Evolutionary conservation across 2,888 invertebrate species (phyloP).

Genomic region (Timema podura): DNA sequence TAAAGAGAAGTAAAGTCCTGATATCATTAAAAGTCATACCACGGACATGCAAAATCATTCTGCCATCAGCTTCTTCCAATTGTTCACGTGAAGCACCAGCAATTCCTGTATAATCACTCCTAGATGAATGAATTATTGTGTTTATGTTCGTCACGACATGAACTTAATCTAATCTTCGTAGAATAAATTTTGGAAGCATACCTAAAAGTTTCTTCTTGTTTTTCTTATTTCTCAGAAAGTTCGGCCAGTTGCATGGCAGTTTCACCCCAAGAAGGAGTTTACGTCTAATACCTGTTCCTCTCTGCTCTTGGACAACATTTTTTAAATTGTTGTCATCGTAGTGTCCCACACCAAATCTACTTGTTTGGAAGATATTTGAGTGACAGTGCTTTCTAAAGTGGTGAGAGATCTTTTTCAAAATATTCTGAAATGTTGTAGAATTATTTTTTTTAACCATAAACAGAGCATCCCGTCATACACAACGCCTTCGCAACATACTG

Average conservation of each 20-base stretch:
- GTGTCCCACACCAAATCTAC: background rate
- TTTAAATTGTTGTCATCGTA: background rate
- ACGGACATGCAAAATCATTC: background rate
- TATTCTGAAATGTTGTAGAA: background rate
- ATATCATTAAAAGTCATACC: background rate
- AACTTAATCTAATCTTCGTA: background rate
- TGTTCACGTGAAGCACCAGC: background rate
- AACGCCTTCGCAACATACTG: slow-evolving; percentile 4
- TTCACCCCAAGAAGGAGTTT: background rate
- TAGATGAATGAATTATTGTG: background rate
- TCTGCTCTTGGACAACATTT: background rate
- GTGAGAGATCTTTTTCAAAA: background rate
- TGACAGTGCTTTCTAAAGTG: background rate
- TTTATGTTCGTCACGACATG: background rate
- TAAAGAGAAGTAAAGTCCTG: slow-evolving; percentile 1
- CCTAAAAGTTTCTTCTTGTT: background rate
- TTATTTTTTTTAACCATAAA: background rate
- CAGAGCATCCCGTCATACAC: background rate
- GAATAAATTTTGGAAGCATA: background rate
- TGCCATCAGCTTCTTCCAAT: background rate
- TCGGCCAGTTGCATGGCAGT: background rate
- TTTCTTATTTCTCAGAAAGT: background rate
- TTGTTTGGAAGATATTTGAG: background rate
- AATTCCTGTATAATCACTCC: background rate
- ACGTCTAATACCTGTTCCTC: background rate